Conservation (phyloP, 2,797 vertebrate genomes). For the Anabacerthia variegaticeps region DNA sequence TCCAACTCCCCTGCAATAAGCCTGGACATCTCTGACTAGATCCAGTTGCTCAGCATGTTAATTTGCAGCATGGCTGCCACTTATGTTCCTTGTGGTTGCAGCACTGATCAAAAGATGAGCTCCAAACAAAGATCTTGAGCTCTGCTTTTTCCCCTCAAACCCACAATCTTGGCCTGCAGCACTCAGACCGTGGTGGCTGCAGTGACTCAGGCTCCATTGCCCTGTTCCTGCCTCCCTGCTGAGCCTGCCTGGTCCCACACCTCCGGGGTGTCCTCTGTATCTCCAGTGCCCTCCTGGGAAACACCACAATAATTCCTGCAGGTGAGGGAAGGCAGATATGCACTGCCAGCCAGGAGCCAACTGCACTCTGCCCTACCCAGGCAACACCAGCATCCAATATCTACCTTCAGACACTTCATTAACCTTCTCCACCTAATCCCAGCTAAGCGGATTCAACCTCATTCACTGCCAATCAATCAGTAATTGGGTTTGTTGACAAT, state of each 20-base stretch:
- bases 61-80: neutral
- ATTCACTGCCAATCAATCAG: neutral
- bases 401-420: neutral
- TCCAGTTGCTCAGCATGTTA: neutral
- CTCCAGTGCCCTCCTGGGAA: neutral
- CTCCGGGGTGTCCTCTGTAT: rapidly evolving
- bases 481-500: neutral
- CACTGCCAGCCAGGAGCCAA: neutral
- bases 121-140: neutral
- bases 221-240: rapidly evolving
- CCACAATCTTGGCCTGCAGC: neutral
- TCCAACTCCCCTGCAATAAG: neutral
- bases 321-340: neutral
- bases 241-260: neutral
- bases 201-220: neutral
- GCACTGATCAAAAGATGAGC: neutral
- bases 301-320: neutral
- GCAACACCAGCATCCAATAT: neutral
- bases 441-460: neutral
- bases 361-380: neutral
- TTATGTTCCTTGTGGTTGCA: neutral
- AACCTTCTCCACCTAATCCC: neutral
- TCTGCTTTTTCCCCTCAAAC: neutral
- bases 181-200: rapidly evolving
- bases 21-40: neutral